These are phyloP conservation scores for Tolypeutes matacus DNA, from an alignment of 2,797 vertebrate species.

Conservation along the genomic window DNA sequence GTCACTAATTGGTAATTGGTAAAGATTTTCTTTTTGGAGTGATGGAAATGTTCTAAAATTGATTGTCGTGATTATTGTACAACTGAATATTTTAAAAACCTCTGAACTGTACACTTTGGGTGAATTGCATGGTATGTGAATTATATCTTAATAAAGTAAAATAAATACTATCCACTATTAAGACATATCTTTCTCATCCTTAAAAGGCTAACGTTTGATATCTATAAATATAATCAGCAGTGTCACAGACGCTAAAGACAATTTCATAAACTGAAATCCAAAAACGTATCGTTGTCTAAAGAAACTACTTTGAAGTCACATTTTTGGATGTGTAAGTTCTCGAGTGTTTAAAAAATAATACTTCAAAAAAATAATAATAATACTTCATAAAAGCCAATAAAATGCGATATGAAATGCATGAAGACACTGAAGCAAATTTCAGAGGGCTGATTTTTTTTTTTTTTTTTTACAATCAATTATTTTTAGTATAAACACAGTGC, in stretches of 20 bases:
- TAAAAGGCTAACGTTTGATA: slow-evolving; percentile 46
- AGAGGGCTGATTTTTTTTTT: not conserved
- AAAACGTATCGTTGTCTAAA: not conserved
- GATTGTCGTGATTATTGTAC: not conserved
- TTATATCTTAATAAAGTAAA: slow-evolving; percentile 9
- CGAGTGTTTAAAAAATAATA: not conserved
- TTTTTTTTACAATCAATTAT: too few relatives aligned
- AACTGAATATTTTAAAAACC: slow-evolving; percentile 23
- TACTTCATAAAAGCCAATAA: not conserved
- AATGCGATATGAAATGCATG: slow-evolving; percentile 8
- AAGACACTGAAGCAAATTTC: not conserved
- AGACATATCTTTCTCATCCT: slow-evolving; percentile 16
- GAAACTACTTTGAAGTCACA: slow-evolving; percentile 3
- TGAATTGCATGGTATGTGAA: not conserved
- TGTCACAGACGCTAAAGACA: slow-evolving; percentile 8
- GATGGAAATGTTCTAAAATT: slow-evolving; percentile 46
- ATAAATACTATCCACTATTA: slow-evolving; percentile 42
- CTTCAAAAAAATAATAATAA: not conserved
- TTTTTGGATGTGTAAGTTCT: slow-evolving; percentile 14
- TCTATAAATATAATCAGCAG: slow-evolving; percentile 30
- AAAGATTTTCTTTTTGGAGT: not conserved
- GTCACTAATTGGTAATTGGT: not conserved
- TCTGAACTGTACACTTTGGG: not conserved
- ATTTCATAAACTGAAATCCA: slow-evolving; percentile 31
- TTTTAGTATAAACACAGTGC: too few relatives aligned